phyloP scores from a whole-genome alignment of 2,888 invertebrate genomes.

The Watsonalla cultraria region DNA sequence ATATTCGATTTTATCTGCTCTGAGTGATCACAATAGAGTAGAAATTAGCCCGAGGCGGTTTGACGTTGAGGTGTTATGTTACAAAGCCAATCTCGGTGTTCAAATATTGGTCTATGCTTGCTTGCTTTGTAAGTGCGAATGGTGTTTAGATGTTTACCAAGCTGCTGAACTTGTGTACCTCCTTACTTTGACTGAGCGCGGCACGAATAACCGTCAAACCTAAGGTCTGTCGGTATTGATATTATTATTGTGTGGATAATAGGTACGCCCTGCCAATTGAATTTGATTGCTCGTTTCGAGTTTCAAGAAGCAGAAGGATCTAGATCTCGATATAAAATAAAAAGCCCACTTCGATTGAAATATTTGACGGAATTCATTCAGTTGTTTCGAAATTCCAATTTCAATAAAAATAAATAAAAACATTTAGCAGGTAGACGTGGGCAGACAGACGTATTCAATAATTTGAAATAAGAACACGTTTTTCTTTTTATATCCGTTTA shows the following conservation, averaged over 20 bases:
- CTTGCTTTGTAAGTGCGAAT: slow-evolving; percentile 77
- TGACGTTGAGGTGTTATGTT: slow-evolving; percentile 43
- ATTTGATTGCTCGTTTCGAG: slow-evolving; percentile 24
- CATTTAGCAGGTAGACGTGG: slow-evolving; percentile 70
- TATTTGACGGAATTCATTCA: slow-evolving; percentile 51
- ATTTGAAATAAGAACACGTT: slow-evolving; percentile 76
- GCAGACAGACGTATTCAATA: slow-evolving; percentile 75
- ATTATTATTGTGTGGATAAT: too few species aligned
- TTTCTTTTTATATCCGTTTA: slow-evolving; percentile 77
- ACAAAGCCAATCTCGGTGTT: slow-evolving; percentile 61
- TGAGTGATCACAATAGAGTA: slow-evolving; percentile 37
- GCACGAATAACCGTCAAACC: slow-evolving; percentile 48
- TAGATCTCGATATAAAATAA: slow-evolving; percentile 21
- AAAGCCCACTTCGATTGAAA: slow-evolving; percentile 31
- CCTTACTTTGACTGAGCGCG: slow-evolving; percentile 33
- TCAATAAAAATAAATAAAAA: slow-evolving; percentile 57
- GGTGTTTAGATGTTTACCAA: slow-evolving; percentile 73
- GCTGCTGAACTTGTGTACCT: slow-evolving; percentile 65
- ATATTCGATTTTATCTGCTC: slow-evolving; percentile 32
- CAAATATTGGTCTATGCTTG: slow-evolving; percentile 74
- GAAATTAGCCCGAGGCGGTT: slow-evolving; percentile 42
- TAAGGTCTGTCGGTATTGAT: too few species aligned
- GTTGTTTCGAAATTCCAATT: slow-evolving; percentile 50
- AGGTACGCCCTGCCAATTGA: too few species aligned
- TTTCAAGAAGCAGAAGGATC: slow-evolving; percentile 23